Base-by-base conservation (phyloP, 2,797 vertebrate genomes). In the Prionace glauca region DNA sequence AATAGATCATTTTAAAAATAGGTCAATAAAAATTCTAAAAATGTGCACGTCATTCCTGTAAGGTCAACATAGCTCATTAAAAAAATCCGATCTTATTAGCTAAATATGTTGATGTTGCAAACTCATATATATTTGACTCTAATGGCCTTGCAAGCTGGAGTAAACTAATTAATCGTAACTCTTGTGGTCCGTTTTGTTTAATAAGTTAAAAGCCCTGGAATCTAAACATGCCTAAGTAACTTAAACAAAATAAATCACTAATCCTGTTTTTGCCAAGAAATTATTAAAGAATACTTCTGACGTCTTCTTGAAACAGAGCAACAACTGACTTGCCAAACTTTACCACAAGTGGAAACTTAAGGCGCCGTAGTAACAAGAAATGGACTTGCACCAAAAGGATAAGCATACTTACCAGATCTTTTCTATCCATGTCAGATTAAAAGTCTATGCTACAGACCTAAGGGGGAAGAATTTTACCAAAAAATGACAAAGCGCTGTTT, bases 171-270 rank as follows among this genome's bases (percentile, higher is more conserved):
- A 77, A 95, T 95, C 45, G 71, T 56, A 95, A 95, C 69, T 65
- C 11, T 32, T 56, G 12, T 77, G 26, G 45, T 50, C 14, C 7
- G 32, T 29, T 95, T 95, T 56, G 36, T 95, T 95, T 56, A 95
- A 60, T 95, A 77, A 74, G 56, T 77, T 50, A 77, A 77, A 74
- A 4, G 67, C 67, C 69, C 32, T 56, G 71, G 71, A 77, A 95
- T 72, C 71, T 77, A 95, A 95, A 95, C 71, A 95, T 95, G 93
- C 69, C 69, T 32, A 29, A 36, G 29, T 74, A 94, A 94, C 50
- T 94, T 45, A 74, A 72, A 74, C 93, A 74, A 74, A 74, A 16
- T 94, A 45, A 72, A 74, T 94, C 69, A 94, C 72, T 32, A 45
- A 74, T 94, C 36, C 69, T 56, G 41, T 10, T 41, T 94, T 74